These are phyloP conservation scores for Capreolus pygargus DNA, from an alignment of 2,113 vertebrate genomes.

Conservation along the genomic window DNA sequence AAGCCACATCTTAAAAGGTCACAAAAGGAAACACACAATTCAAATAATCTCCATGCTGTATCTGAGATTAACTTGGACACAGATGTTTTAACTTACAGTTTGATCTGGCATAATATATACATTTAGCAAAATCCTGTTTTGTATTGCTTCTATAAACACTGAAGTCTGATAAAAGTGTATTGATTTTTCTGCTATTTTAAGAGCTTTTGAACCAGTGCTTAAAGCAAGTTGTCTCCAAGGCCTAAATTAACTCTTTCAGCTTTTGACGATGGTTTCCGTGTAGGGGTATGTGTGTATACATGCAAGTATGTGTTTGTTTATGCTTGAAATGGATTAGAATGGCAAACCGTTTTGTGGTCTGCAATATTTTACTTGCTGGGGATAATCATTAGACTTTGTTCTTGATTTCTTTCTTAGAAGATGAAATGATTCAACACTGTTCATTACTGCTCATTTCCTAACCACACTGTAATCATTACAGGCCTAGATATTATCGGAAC, in stretches of 20 bases:
- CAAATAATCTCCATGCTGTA: conserved; percentile 80
- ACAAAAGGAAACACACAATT: conserved; percentile 82
- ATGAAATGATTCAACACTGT: conserved; percentile 74
- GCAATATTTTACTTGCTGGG: conserved; percentile 65
- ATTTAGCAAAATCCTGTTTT: conserved; percentile 85
- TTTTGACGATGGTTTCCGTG: conserved; percentile 43
- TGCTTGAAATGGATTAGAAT: conserved; percentile 54
- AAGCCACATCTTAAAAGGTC: conserved; percentile 80
- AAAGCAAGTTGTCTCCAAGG: conserved; percentile 60
- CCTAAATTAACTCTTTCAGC: conserved; percentile 75
- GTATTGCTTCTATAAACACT: conserved; percentile 85
- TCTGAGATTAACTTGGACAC: conserved; percentile 82
- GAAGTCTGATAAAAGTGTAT: conserved; percentile 80
- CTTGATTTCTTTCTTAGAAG: conserved; percentile 73
- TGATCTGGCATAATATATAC: conserved; percentile 82
- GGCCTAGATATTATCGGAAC: conserved; percentile 74
- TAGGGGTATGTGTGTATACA: background rate
- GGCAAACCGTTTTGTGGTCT: conserved; percentile 68
- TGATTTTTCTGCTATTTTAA: conserved; percentile 81
- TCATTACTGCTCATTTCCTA: conserved; percentile 78
- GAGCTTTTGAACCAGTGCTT: conserved; percentile 73
- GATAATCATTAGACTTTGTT: conserved; percentile 77
- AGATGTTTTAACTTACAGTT: conserved; percentile 87
- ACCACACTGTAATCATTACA: conserved; percentile 72
- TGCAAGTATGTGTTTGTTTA: conserved; percentile 60